Evolutionary conservation across 2,888 invertebrate species (phyloP), one percentile per base, ranked within the genome.

Genomic region (Hydrotaea cyrtoneurina): DNA sequence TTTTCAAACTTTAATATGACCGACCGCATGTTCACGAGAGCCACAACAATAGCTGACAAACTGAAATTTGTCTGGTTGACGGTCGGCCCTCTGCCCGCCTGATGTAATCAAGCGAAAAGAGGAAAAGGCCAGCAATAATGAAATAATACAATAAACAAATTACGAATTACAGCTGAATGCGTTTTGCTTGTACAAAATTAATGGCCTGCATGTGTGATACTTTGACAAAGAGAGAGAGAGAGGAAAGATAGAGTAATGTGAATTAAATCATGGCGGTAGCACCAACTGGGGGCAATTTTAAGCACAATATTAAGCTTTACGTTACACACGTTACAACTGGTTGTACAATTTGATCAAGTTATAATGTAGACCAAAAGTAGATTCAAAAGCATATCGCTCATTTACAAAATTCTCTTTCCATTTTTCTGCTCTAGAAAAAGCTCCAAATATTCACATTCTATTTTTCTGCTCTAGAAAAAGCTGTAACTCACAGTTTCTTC

Each of bases 81-180:
- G n/a, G 77, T 77, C 73, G 59, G 66, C 39, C 76, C 31, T 15
- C 39, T n/a, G 1, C 43, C 55, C 55, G 62, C 73, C 62, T 78
- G 80, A 79, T 43, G 75, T 53, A 59, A 59, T 74, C n/a, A 55
- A 66, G 15, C 3, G 3, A 26, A 73, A 62, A 23, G 46, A 55
- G 4, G 4, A 71, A 64, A 10, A 8, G 31, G 10, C 5, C 19
- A 62, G 31, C 36, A 62, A 31, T 15, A 71, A 11, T 26, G 4
- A 21, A 53, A 78, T 64, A 62, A 77, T 62, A 62, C 7, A 73
- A 78, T 66, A 57, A 80, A 73, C 8, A 50, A 73, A 66, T 77
- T 73, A 36, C 74, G 71, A 64, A 3, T 23, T 19, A 62, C 77
- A 62, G 17, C 15, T 57, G 39, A 69, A 74, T 69, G 31, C 23